These are phyloP conservation scores for Gila orcuttii DNA, from an alignment of 2,113 vertebrate genomes.

Conservation along the genomic window DNA sequence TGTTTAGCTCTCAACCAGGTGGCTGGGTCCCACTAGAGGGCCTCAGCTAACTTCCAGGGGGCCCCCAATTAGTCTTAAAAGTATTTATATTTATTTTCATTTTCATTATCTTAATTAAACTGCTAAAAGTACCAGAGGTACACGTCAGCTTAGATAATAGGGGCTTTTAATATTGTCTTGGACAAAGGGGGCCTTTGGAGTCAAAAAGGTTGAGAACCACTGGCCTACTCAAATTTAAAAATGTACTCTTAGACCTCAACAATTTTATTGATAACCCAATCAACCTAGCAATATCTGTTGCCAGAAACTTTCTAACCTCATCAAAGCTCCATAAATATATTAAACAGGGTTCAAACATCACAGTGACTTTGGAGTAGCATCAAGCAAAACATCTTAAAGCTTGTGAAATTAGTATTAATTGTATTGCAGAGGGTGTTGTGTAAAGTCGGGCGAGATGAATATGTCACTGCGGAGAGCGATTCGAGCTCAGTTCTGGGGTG, in stretches of 20 bases:
- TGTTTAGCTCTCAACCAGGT: background rate
- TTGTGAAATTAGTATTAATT: background rate
- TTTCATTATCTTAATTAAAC: background rate
- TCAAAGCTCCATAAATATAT: background rate
- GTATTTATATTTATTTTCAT: background rate
- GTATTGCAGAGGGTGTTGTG: background rate
- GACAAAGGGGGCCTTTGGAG: background rate
- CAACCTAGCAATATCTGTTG: background rate
- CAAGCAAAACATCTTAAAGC: background rate
- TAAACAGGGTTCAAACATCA: background rate
- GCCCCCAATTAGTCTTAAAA: background rate
- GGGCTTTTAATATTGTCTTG: no score
- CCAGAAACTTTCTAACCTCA: background rate
- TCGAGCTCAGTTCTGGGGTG: conserved; percentile 67
- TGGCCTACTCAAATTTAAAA: background rate
- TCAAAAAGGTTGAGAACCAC: background rate
- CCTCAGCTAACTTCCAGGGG: background rate
- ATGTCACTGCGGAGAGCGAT: conserved; percentile 56
- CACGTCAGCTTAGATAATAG: background rate
- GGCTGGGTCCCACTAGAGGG: background rate
- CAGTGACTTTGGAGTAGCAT: background rate
- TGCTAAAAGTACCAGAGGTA: background rate
- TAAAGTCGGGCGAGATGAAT: conserved; percentile 5
- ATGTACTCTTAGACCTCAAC: background rate
- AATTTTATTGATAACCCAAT: background rate